These are phyloP conservation scores for Adela reaumurella DNA, from an alignment of 2,888 invertebrate species.

Conservation along the genomic window DNA sequence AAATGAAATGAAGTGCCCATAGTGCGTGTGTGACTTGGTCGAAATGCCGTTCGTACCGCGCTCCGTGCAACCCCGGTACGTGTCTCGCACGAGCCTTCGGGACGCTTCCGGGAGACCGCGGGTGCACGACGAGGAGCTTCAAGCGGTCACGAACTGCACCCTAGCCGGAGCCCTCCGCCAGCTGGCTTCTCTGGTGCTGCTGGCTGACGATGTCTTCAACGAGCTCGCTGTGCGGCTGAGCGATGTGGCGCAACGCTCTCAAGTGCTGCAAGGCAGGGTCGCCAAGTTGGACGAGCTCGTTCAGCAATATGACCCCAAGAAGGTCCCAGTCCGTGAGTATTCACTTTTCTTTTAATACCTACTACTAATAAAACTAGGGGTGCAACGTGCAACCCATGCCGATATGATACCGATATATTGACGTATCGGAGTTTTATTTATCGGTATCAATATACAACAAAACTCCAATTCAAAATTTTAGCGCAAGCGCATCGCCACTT, in stretches of 20 bases:
- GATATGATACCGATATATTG: too few species aligned
- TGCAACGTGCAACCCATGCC: too few species aligned
- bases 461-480: too few species aligned
- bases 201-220: conserved; percentile 83
- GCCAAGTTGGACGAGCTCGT: conserved; percentile 68
- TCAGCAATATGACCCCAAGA: conserved; percentile 77
- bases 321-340: conserved; percentile 91
- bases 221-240: conserved; percentile 75
- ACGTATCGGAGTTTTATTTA: too few species aligned
- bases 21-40: conserved; percentile 17
- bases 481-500: too few species aligned
- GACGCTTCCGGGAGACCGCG: conserved; percentile 56
- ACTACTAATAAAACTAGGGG: background rate
- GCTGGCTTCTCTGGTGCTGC: conserved; percentile 76
- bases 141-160: conserved; percentile 83
- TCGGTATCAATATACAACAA: too few species aligned
- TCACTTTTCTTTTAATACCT: background rate
- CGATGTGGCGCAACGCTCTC: conserved; percentile 69
- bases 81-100: conserved; percentile 66
- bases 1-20: background rate
- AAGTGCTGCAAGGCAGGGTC: conserved; percentile 66
- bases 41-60: conserved; percentile 87
- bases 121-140: conserved; percentile 72
- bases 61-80: conserved; percentile 75
- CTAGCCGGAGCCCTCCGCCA: conserved; percentile 81